Evolutionary conservation across 2,888 invertebrate species (phyloP), one percentile per base, ranked within the genome.

Genomic region (Nymphalis c-album): DNA sequence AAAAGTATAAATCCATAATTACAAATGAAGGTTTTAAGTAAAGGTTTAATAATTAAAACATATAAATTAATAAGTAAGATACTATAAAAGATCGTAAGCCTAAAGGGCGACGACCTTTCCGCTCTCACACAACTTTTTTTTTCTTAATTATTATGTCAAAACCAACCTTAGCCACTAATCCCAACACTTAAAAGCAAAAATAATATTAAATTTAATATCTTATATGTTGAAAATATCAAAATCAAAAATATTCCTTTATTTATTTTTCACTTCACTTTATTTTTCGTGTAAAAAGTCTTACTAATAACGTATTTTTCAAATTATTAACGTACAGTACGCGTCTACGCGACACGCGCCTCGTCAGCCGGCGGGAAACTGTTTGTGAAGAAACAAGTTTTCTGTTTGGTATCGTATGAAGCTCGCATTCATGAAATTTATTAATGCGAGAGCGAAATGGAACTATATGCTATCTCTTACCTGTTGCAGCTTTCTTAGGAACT

Each of bases 71-170:
- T 51, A 31, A 55, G 17, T 18, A n/a, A 48, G 47, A 55, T 48
- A 55, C 35, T 61, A 48, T 47, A 60, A 53, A 65, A 60, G 53
- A 26, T 55, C 60, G 66, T 57, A 57, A 66, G 61, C 61, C 35
- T 48, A 60, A 62, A 63, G 70, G 57, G 62, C 63, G 63, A 64
- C 22, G 59, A 64, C 68, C 70, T 64, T 17, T 57, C 40, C 26
- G 45, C 48, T 60, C 68, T 70, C 70, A 53, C 67, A 55, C 62
- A 57, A 63, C 66, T 67, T 62, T 68, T 67, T 70, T 70, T 35
- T 48, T 20, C 55, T 35, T 51, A 67, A 64, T 68, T 61, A 61
- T 46, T 59, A 59, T 55, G 62, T 50, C 50, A 20, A 57, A 58
- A 45, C 66, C 16, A 50, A 62, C 62, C 67, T 63, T 63, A 50